Conservation (phyloP, 1,140 invertebrate genomes). For the Radopholus similis region DNA sequence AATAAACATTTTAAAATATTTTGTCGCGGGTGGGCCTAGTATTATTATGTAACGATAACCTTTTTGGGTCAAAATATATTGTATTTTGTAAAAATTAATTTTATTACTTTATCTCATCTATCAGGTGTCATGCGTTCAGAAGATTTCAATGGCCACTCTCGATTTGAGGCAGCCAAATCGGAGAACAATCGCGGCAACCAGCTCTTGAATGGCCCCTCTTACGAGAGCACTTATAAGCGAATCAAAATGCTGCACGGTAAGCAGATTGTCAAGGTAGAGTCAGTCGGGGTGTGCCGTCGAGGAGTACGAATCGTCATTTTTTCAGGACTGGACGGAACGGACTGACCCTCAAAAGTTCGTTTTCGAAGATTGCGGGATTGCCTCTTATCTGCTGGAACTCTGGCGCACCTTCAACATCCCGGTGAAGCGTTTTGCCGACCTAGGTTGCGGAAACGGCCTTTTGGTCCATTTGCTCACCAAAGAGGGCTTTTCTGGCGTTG, state of each 20-base stretch:
- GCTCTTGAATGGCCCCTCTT: constrained; percentile 3
- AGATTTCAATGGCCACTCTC: too few species aligned
- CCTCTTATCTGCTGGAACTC: constrained; percentile 74
- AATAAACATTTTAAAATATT: too few species aligned
- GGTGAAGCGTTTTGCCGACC: constrained; percentile 72
- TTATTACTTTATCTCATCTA: too few species aligned
- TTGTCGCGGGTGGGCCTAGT: too few species aligned
- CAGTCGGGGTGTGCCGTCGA: background rate
- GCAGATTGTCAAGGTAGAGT: background rate
- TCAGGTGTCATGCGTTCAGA: too few species aligned
- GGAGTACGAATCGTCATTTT: background rate
- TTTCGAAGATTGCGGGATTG: constrained; percentile 91
- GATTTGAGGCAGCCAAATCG: too few species aligned
- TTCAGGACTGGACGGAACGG: constrained; percentile 74
- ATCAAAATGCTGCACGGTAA: constrained; percentile 5
- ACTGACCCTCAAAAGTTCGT: constrained; percentile 92
- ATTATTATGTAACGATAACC: too few species aligned
- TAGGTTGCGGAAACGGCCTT: constrained; percentile 94
- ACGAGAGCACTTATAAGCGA: constrained; percentile 2
- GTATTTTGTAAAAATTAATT: too few species aligned
- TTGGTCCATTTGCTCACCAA: constrained; percentile 62
- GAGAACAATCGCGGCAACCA: too few species aligned
- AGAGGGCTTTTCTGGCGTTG: constrained; percentile 68
- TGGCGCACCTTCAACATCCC: constrained; percentile 7
- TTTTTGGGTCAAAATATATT: too few species aligned